Evolutionary conservation across 2,113 vertebrate genomes (phyloP).

Genomic region (Canis aureus): DNA sequence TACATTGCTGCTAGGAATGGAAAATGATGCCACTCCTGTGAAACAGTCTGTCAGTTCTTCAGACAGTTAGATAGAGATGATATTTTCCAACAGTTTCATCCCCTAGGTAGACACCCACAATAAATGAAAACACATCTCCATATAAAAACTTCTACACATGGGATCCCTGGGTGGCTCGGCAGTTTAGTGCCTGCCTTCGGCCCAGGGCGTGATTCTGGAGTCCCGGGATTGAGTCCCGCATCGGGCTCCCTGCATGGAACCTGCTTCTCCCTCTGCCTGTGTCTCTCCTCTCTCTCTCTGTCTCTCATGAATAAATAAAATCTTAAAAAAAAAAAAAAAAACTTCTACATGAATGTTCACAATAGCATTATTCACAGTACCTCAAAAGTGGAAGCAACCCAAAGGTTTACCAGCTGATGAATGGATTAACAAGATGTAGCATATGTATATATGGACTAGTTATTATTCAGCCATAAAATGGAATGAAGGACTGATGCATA

Average conservation of each 20-base stretch:
- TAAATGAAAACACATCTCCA: neutral
- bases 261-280: no score
- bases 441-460: neutral
- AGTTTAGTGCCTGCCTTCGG: no score
- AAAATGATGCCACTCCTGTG: neutral
- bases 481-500: neutral
- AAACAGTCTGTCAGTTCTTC: neutral
- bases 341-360: neutral
- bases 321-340: neutral
- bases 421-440: neutral
- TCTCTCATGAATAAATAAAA: no score
- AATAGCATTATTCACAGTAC: neutral
- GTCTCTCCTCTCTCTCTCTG: no score
- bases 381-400: neutral
- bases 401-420: neutral
- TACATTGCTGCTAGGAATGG: neutral
- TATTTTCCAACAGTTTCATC: neutral
- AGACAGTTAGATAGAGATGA: neutral
- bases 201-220: no score
- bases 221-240: no score
- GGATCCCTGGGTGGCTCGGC: no score
- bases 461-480: neutral
- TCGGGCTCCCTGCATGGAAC: no score
- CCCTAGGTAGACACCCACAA: neutral
- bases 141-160: neutral